Evolutionary conservation across 2,113 vertebrate species (phyloP).

Genomic region (Anhinga anhinga): DNA sequence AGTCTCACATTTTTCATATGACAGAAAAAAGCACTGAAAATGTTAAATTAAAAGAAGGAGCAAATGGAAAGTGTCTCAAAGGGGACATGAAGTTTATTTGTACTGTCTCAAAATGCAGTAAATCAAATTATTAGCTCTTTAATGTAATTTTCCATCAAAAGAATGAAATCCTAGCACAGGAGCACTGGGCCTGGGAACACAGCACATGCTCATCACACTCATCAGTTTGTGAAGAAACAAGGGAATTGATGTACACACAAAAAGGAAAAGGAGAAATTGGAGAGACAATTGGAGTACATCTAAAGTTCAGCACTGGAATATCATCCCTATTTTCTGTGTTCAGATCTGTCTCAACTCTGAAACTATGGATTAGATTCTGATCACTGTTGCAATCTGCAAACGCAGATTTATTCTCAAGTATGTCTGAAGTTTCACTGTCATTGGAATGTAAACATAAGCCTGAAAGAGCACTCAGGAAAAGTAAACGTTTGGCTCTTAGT

Average conservation of each 20-base stretch:
- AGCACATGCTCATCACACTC: neutral
- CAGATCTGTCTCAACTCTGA: neutral
- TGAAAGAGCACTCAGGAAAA: neutral
- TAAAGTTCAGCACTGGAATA: neutral
- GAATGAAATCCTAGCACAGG: neutral
- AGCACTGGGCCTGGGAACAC: neutral
- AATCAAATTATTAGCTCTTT: neutral
- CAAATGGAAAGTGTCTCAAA: neutral
- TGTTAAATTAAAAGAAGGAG: neutral
- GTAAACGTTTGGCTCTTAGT: neutral
- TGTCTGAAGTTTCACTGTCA: neutral
- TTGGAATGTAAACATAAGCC: neutral
- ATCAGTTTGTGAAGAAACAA: neutral
- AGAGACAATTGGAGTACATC: neutral
- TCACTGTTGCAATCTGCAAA: neutral
- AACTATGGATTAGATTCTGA: neutral
- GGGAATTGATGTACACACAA: neutral
- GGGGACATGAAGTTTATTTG: neutral
- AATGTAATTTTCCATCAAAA: neutral
- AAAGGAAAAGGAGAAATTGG: neutral
- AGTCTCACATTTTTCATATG: neutral
- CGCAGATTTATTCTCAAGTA: neutral
- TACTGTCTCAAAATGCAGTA: neutral
- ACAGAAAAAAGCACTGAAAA: neutral
- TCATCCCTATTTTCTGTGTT: neutral